Percentiles rank a stretch among this genome's conserved stretches.
Conservation (phyloP, 1,140 invertebrate genomes). For the Brachionus rotundiformis region DNA sequence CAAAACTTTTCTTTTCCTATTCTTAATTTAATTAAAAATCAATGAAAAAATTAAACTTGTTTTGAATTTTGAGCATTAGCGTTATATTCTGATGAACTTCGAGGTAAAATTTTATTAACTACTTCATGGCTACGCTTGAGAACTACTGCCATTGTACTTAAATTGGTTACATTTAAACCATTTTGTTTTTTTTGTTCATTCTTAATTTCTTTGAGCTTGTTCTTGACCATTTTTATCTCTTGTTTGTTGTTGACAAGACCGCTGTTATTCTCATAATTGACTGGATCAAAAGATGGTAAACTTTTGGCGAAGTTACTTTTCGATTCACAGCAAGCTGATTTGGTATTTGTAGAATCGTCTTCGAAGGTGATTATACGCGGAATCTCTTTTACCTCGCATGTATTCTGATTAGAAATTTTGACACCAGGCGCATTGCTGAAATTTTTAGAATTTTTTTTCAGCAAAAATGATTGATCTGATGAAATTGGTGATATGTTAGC, state of each 20-base stretch:
- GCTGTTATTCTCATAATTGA: neutral
- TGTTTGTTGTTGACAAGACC: neutral
- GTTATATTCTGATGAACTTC: slow-evolving; percentile 7
- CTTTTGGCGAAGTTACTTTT: neutral
- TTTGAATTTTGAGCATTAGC: neutral
- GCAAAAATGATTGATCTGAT: neutral
- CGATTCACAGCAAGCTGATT: no score
- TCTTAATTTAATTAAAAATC: no score
- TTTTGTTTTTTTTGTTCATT: slow-evolving; percentile 16
- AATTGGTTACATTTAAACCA: neutral
- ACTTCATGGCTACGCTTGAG: slow-evolving; percentile 23
- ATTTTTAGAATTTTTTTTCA: neutral
- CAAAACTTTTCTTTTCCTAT: neutral
- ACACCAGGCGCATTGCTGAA: neutral
- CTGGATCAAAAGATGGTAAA: neutral
- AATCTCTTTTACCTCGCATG: neutral
- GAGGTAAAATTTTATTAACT: neutral
- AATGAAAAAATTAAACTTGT: neutral
- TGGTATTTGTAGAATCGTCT: neutral
- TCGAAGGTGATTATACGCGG: neutral
- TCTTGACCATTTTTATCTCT: neutral
- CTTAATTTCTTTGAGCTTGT: slow-evolving; percentile 16
- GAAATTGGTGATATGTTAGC: neutral
- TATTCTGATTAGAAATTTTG: slow-evolving; percentile 1
- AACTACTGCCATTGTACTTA: slow-evolving; percentile 6